Conservation (phyloP, 1,140 invertebrate genomes). For the Neodiprion pinetum region DNA sequence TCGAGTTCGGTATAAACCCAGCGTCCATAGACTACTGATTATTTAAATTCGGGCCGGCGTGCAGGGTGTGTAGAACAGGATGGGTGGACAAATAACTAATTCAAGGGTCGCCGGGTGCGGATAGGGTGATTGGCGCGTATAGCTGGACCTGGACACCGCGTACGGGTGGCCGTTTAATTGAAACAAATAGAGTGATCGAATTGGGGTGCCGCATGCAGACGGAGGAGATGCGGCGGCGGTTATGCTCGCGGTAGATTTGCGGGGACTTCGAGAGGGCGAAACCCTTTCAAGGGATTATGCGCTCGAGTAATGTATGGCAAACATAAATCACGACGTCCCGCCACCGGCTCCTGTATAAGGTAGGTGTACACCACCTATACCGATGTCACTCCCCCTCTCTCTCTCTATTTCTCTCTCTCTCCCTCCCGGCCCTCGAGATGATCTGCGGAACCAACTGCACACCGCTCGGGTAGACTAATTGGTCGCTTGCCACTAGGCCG, state of each 20-base stretch:
- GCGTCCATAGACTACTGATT: too few relatives aligned
- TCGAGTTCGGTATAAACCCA: too few relatives aligned
- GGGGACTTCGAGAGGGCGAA: slow-evolving; percentile 28
- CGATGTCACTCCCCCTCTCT: slow-evolving; percentile 33
- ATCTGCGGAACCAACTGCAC: neutral
- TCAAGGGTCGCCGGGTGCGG: neutral
- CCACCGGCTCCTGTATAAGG: slow-evolving; percentile 36
- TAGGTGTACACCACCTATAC: slow-evolving; percentile 34
- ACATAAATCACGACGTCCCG: slow-evolving; percentile 56
- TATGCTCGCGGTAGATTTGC: too few relatives aligned
- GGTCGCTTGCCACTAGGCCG: neutral
- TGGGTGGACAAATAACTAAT: neutral
- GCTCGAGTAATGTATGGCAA: slow-evolving; percentile 59
- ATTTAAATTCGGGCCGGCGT: too few relatives aligned
- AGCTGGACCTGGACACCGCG: too few relatives aligned
- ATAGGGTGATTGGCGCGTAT: too few relatives aligned
- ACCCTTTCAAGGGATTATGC: slow-evolving; percentile 60
- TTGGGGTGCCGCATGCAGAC: slow-evolving; percentile 13
- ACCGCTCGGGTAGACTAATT: neutral
- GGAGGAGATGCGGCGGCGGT: slow-evolving; percentile 12
- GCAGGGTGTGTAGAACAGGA: too few relatives aligned
- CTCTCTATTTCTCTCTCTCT: neutral
- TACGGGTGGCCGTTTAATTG: slow-evolving; percentile 48
- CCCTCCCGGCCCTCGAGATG: neutral
- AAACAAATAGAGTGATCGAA: slow-evolving; percentile 58